phyloP scores from a whole-genome alignment of 2,888 invertebrate genomes.

The Melanotus villosus region DNA sequence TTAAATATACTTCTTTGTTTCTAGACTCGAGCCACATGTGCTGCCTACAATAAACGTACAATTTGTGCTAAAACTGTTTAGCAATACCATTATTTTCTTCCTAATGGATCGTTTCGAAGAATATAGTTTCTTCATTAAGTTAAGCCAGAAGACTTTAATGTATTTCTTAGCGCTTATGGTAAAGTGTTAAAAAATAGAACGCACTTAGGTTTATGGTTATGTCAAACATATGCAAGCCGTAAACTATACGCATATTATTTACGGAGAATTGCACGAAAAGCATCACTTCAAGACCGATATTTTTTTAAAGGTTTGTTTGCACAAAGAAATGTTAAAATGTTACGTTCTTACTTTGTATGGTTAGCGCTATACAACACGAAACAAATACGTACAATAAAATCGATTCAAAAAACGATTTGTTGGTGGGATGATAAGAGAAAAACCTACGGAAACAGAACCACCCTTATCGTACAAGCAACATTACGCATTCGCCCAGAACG shows the following conservation, averaged over 20 bases:
- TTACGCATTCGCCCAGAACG: no score
- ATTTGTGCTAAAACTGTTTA: slow-evolving; percentile 15
- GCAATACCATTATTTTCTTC: slow-evolving; percentile 5
- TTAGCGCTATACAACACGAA: no score
- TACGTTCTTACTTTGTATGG: no score
- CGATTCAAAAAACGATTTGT: no score
- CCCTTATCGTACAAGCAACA: no score
- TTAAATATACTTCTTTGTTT: slow-evolving; percentile 27
- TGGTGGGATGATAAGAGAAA: no score
- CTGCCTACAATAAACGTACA: slow-evolving; percentile 12
- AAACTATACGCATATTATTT: slow-evolving; percentile 2
- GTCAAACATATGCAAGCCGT: slow-evolving; percentile 17
- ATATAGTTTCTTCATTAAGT: slow-evolving; percentile 14
- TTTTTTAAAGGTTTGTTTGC: background rate
- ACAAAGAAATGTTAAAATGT: no score
- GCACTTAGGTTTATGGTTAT: slow-evolving; percentile 23
- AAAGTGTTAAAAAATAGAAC: slow-evolving; percentile 25
- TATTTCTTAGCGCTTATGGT: background rate
- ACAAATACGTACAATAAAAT: no score
- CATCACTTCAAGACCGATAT: background rate
- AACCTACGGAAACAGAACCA: no score
- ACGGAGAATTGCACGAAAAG: background rate
- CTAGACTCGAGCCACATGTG: slow-evolving; percentile 16
- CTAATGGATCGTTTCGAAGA: slow-evolving; percentile 7
- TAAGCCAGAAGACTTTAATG: slow-evolving; percentile 3